These are phyloP conservation scores for Hozukius guyotensis DNA, from an alignment of 2,797 vertebrate species.

Conservation along the genomic window DNA sequence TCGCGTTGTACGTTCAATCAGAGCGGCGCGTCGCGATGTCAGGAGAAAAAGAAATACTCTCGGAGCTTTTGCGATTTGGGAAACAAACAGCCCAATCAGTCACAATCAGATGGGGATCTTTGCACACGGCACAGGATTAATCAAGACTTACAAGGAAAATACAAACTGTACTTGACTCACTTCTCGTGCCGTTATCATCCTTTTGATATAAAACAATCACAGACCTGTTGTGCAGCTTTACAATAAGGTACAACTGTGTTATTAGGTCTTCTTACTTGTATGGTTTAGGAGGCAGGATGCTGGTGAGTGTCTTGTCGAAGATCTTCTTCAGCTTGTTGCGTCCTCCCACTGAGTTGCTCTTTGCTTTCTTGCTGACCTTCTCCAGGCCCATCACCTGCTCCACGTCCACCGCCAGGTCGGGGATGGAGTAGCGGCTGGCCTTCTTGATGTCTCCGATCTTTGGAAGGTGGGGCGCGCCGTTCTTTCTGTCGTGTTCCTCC, in stretches of 20 bases:
- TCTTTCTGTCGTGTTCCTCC: constrained; percentile 93
- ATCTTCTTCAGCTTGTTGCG: constrained; percentile 99
- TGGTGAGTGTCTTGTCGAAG: constrained; percentile 98
- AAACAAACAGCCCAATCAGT: constrained; percentile 14
- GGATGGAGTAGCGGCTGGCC: constrained; percentile 96
- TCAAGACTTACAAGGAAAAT: not conserved
- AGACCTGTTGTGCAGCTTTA: not conserved
- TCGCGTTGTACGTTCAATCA: not conserved
- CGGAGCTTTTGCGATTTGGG: not conserved
- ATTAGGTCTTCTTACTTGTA: constrained; percentile 89
- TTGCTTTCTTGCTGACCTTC: constrained; percentile 96
- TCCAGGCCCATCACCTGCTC: constrained; percentile 97
- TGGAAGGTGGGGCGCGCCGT: constrained; percentile 95
- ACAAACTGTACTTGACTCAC: not conserved
- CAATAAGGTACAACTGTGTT: not conserved
- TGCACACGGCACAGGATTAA: not conserved
- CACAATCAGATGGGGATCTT: not conserved
- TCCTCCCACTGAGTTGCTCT: constrained; percentile 94
- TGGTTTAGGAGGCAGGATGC: constrained; percentile 98
- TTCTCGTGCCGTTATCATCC: not conserved
- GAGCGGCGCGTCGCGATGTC: not conserved
- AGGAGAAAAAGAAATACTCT: not conserved
- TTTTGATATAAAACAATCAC: not conserved
- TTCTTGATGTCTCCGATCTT: constrained; percentile 99
- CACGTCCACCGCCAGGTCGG: constrained; percentile 96